Evolutionary conservation across 2,113 vertebrate species (phyloP), one percentile per base, ranked within the genome.

Genomic region (Oostethus manadensis): DNA sequence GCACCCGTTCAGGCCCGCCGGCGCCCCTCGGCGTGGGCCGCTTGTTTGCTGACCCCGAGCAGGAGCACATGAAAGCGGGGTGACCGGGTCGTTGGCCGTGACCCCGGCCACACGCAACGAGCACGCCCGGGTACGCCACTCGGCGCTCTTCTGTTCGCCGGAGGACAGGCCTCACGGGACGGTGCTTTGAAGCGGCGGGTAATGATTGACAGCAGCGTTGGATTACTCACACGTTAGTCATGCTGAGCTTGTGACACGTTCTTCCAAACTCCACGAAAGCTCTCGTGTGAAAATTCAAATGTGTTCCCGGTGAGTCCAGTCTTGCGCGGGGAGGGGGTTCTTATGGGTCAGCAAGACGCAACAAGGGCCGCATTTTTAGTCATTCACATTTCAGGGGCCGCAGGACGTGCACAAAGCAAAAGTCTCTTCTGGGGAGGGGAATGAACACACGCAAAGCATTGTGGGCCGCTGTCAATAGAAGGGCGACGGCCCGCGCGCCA

Each of bases 371-470:
- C 62, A 56, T 50, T 65, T 53, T 9, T 26, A 20, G 51, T 58
- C 54, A 71, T 61, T 48, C 74, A 64, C 74, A 71, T 83, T 79
- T 33, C 29, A 16, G 15, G 15, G 51, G 6, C 17, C 5, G 5
- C 2, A 26, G 23, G 23, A 33, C 29, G 82, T 81, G 77, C 74
- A 78, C 73, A 89, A 77, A 83, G 84, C 85, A 89, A 90, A 88
- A 85, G 77, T 77, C 84, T 84, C 75, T 85, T 77, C 69, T 51
- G 56, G 8, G n/a, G 67, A 69, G 68, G 69, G 81, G 81, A 61
- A 81, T 73, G 72, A 70, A 73, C 58, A 26, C 62, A 66, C 68
- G 73, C 51, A 68, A 73, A 76, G 73, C 71, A 76, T 86, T 86
- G 71, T 78, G 79, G 76, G 83, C 74, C 79, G 73, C 73, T 71